phyloP scores from a whole-genome alignment of 2,113 vertebrate species.

The Salvelinus namaycush region DNA sequence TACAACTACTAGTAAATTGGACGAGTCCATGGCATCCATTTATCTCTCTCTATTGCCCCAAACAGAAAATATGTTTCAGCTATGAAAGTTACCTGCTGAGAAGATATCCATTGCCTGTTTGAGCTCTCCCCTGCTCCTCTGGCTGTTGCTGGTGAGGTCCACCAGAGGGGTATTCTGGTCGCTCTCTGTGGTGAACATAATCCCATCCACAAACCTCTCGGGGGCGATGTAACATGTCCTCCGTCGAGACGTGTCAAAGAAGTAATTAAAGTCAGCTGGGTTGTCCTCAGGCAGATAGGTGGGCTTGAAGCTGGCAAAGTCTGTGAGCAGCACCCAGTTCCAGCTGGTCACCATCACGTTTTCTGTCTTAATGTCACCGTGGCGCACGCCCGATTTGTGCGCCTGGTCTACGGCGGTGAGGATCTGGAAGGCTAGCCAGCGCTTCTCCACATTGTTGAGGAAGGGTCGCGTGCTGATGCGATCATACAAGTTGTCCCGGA shows the following conservation, averaged over 20 bases:
- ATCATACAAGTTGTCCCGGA: slow-evolving; percentile 95
- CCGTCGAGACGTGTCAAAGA: slow-evolving; percentile 93
- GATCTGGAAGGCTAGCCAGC: slow-evolving; percentile 97
- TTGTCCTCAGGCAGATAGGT: slow-evolving; percentile 97
- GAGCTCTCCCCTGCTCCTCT: slow-evolving; percentile 90
- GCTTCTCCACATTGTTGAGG: slow-evolving; percentile 93
- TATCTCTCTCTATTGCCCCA: no score
- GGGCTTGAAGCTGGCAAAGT: slow-evolving; percentile 98
- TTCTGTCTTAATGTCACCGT: slow-evolving; percentile 97
- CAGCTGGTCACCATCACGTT: slow-evolving; percentile 99
- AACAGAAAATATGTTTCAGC: neutral
- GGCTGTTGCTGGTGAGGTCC: slow-evolving; percentile 90
- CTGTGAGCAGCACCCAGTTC: slow-evolving; percentile 97
- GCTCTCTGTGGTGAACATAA: slow-evolving; percentile 87
- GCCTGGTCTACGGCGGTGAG: slow-evolving; percentile 93
- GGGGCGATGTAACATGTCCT: slow-evolving; percentile 96
- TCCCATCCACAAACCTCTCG: slow-evolving; percentile 94
- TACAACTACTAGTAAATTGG: no score
- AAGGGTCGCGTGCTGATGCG: slow-evolving; percentile 95
- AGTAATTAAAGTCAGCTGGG: slow-evolving; percentile 98
- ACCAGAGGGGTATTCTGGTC: slow-evolving; percentile 94
- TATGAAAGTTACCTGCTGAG: slow-evolving; percentile 84
- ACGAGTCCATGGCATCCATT: no score
- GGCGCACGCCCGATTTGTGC: slow-evolving; percentile 91
- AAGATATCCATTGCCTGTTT: slow-evolving; percentile 97